Evolutionary conservation across 1,140 invertebrate genomes (phyloP).

Genomic region (Chelonus insularis): DNA sequence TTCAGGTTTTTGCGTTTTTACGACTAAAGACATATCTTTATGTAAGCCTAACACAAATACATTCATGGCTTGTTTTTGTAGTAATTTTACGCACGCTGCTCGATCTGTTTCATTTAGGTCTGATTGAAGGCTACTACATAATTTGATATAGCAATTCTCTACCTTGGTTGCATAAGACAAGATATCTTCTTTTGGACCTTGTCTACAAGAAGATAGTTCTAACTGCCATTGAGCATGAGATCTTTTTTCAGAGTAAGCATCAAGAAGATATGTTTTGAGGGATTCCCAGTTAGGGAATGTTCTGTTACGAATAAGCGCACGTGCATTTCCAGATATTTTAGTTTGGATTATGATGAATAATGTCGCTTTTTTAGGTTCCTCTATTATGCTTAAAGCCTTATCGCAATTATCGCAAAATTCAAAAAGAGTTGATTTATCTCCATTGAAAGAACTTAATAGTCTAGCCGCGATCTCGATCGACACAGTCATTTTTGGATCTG

Average conservation of each 20-base stretch:
- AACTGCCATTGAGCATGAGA: slow-evolving; percentile 30
- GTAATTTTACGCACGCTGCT: slow-evolving; percentile 22
- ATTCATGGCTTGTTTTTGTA: slow-evolving; percentile 27
- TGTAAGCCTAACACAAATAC: slow-evolving; percentile 27
- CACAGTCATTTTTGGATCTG: background rate
- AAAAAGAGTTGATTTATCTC: slow-evolving; percentile 17
- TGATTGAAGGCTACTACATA: slow-evolving; percentile 25
- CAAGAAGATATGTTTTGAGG: slow-evolving; percentile 18
- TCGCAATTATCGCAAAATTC: slow-evolving; percentile 31
- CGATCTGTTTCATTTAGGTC: background rate
- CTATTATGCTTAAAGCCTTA: slow-evolving; percentile 13
- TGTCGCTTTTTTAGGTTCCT: background rate
- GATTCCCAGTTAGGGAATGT: slow-evolving; percentile 21
- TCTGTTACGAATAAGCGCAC: slow-evolving; percentile 20
- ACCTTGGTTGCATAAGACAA: slow-evolving; percentile 21
- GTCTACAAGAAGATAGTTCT: slow-evolving; percentile 29
- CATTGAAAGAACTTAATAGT: slow-evolving; percentile 22
- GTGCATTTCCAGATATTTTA: slow-evolving; percentile 26
- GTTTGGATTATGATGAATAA: slow-evolving; percentile 24
- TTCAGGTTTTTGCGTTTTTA: slow-evolving; percentile 2
- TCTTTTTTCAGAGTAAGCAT: slow-evolving; percentile 25
- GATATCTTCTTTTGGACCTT: slow-evolving; percentile 24
- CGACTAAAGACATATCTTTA: no score
- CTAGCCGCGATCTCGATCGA: slow-evolving; percentile 22
- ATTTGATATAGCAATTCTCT: slow-evolving; percentile 26